phyloP scores from a whole-genome alignment of 2,888 invertebrate genomes.

The Lamellibrachia satsuma region DNA sequence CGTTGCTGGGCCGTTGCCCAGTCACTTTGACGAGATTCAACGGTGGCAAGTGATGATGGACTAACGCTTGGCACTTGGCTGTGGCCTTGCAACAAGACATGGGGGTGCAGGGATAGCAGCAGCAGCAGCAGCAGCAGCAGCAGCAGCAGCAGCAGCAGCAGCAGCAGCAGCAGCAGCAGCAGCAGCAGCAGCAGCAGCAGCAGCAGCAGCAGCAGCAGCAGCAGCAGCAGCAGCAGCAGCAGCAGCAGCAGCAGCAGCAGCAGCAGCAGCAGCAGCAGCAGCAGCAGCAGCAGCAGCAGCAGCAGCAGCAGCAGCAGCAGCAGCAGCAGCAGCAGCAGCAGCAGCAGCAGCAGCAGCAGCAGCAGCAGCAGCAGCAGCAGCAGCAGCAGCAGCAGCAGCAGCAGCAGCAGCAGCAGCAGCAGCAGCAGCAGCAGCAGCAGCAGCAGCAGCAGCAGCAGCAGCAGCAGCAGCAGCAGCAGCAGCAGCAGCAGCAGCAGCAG shows the following conservation, averaged over 20 bases:
- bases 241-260: slow-evolving; percentile 18
- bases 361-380: slow-evolving; percentile 18
- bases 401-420: slow-evolving; percentile 18
- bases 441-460: slow-evolving; percentile 18
- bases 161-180: slow-evolving; percentile 18
- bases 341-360: slow-evolving; percentile 18
- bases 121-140: slow-evolving; percentile 18
- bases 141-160: slow-evolving; percentile 18
- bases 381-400: slow-evolving; percentile 18
- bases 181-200: slow-evolving; percentile 18
- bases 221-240: slow-evolving; percentile 18
- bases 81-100: too few species aligned
- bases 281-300: slow-evolving; percentile 18
- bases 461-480: slow-evolving; percentile 18
- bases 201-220: slow-evolving; percentile 18
- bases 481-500: slow-evolving; percentile 18
- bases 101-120: too few species aligned
- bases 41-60: too few species aligned
- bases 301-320: slow-evolving; percentile 18
- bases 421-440: slow-evolving; percentile 18
- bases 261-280: slow-evolving; percentile 18
- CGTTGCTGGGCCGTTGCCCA: too few species aligned
- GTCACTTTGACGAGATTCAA: too few species aligned
- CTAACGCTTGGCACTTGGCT: too few species aligned
- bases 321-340: slow-evolving; percentile 18